phyloP scores from a whole-genome alignment of 2,113 vertebrate species.

The Microcebus griseorufus region DNA sequence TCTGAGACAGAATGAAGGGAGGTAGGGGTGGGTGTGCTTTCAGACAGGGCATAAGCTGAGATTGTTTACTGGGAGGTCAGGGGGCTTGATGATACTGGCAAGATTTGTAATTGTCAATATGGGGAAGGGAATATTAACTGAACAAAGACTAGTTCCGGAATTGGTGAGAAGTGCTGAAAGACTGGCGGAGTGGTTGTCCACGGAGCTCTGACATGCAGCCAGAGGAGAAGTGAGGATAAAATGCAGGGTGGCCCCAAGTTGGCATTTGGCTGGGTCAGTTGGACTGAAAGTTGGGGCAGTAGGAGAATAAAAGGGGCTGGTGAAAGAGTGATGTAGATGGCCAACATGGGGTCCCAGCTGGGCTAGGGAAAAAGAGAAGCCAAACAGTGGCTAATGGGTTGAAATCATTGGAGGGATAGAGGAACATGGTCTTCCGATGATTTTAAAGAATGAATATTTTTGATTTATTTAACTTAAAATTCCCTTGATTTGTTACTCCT shows the following conservation, averaged over 20 bases:
- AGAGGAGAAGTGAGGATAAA: background rate
- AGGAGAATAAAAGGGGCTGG: background rate
- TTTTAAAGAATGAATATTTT: background rate
- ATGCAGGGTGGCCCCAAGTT: too few relatives aligned
- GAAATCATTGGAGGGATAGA: background rate
- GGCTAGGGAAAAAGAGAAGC: background rate
- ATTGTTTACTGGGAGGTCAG: background rate
- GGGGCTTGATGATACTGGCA: background rate
- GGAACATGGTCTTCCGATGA: background rate
- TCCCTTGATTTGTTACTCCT: background rate
- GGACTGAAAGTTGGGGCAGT: background rate
- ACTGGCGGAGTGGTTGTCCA: background rate
- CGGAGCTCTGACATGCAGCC: background rate
- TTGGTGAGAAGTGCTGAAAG: background rate
- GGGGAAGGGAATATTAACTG: background rate
- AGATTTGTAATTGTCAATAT: background rate
- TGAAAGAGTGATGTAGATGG: background rate
- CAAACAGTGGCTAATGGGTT: background rate
- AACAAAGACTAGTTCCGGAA: background rate
- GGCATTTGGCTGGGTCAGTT: background rate
- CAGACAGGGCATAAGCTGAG: background rate
- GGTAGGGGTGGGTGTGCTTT: background rate
- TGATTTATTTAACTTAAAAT: background rate
- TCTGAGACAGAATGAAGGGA: background rate
- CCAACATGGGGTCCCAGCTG: background rate